phyloP scores from a whole-genome alignment of 2,888 invertebrate species.

The Drosophila leonis region DNA sequence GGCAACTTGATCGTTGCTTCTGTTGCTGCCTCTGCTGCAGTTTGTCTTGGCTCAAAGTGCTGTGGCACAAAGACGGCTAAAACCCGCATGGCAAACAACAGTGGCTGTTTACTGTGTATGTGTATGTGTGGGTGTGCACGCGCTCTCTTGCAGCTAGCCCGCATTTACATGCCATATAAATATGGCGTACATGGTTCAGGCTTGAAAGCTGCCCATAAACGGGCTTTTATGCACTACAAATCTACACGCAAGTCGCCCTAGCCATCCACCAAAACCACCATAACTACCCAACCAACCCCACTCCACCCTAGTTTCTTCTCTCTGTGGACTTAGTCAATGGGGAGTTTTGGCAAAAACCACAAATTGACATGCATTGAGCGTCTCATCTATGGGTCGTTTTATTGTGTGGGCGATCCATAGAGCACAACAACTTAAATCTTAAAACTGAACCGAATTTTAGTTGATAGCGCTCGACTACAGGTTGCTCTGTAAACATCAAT shows the following conservation, averaged over 20 bases:
- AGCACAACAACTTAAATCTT: conserved; percentile 5
- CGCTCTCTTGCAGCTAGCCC: conserved; percentile 40
- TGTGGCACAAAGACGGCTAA: conserved; percentile 35
- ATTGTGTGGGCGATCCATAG: conserved; percentile 27
- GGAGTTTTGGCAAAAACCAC: conserved; percentile 43
- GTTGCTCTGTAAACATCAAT: neutral
- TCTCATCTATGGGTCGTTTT: conserved; percentile 28
- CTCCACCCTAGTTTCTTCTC: neutral
- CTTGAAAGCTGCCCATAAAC: conserved; percentile 28
- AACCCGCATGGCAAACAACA: conserved; percentile 50
- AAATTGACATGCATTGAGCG: conserved; percentile 72
- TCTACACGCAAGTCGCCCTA: conserved; percentile 7
- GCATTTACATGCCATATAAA: conserved; percentile 66
- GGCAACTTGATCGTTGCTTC: conserved; percentile 64
- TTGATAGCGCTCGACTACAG: neutral
- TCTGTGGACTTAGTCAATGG: neutral
- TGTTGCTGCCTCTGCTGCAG: conserved; percentile 26
- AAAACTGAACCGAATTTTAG: neutral
- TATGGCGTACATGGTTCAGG: conserved; percentile 53
- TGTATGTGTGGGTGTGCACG: neutral
- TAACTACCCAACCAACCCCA: neutral
- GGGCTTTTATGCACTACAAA: conserved; percentile 20
- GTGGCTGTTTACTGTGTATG: conserved; percentile 20
- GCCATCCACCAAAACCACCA: neutral
- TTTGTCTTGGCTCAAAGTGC: conserved; percentile 44